A percentile compares a stretch with the other conserved stretches of the same genome.
phyloP scores from a whole-genome alignment of 2,888 invertebrate genomes.

The Cheilosia vulpina region DNA sequence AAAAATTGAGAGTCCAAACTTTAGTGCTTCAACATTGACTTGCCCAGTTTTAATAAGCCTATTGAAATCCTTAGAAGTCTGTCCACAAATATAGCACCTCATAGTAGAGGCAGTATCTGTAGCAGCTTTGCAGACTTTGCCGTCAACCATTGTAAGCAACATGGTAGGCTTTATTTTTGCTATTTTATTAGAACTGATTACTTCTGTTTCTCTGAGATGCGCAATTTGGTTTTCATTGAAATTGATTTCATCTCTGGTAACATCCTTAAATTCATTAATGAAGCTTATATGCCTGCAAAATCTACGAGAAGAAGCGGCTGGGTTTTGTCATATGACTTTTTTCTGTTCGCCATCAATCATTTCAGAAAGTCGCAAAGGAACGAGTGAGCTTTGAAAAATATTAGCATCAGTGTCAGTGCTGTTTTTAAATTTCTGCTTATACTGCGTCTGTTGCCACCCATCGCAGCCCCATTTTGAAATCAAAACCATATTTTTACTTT shows the following conservation, averaged over 20 bases:
- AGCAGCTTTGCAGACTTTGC: constrained; percentile 74
- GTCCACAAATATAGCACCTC: constrained; percentile 80
- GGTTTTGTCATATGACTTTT: constrained; percentile 57
- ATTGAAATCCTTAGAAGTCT: too few species aligned
- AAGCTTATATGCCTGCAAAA: constrained; percentile 44
- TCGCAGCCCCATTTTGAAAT: constrained; percentile 19
- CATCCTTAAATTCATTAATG: constrained; percentile 69
- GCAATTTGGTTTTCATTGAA: too few species aligned
- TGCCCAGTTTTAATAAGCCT: too few species aligned
- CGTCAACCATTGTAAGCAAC: constrained; percentile 78
- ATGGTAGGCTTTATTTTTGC: too few species aligned
- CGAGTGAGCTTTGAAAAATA: constrained; percentile 62
- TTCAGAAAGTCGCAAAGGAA: constrained; percentile 29
- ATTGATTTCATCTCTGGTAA: neutral
- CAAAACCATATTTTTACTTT: too few species aligned
- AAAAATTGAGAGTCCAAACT: too few species aligned
- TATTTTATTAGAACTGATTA: too few species aligned
- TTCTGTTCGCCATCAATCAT: neutral
- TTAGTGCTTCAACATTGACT: too few species aligned
- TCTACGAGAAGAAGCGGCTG: constrained; percentile 58
- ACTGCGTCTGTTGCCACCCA: too few species aligned
- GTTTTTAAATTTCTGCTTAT: too few species aligned
- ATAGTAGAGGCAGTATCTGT: constrained; percentile 78
- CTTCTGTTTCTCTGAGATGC: too few species aligned
- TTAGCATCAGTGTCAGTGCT: constrained; percentile 76